These are phyloP conservation scores for Siderastrea radians DNA, from an alignment of 92 coral and sea anemone genomes.

Conservation along the genomic window DNA sequence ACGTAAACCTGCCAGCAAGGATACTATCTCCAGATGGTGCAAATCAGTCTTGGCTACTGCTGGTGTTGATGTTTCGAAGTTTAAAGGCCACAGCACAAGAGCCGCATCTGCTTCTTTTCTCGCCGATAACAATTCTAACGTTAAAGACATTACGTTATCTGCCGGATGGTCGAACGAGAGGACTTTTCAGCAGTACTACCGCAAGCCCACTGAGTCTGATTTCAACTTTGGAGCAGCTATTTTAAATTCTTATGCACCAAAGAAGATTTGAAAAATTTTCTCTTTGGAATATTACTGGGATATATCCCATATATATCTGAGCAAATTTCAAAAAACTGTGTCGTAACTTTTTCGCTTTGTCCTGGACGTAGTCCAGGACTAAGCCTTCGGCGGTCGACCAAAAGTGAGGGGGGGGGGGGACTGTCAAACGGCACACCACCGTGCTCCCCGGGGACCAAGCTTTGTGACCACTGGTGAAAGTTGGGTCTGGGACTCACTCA, in stretches of 20 bases:
- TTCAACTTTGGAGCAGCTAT: constrained; percentile 49
- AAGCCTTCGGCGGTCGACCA: no score
- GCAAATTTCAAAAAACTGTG: no score
- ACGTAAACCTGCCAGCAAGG: constrained; percentile 45
- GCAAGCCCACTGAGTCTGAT: constrained; percentile 20
- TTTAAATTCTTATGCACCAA: neutral
- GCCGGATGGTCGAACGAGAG: constrained; percentile 69
- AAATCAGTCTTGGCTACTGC: constrained; percentile 22
- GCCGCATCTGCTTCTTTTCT: constrained; percentile 46
- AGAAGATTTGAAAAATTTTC: no score
- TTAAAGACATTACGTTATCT: constrained; percentile 60
- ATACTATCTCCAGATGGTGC: constrained; percentile 58
- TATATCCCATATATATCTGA: no score
- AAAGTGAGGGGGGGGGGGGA: no score
- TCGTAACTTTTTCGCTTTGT: no score
- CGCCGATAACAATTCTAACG: constrained; percentile 31
- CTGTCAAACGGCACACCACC: no score
- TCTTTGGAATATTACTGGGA: no score
- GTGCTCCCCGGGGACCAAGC: no score
- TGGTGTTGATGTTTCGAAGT: constrained; percentile 40
- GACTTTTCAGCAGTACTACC: constrained; percentile 52
- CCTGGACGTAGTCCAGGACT: no score
- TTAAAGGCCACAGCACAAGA: constrained; percentile 50
- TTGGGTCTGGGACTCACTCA: no score
- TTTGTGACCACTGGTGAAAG: no score